Conservation (phyloP, 2,888 invertebrate genomes). For the Lacanobia wlatinum region DNA sequence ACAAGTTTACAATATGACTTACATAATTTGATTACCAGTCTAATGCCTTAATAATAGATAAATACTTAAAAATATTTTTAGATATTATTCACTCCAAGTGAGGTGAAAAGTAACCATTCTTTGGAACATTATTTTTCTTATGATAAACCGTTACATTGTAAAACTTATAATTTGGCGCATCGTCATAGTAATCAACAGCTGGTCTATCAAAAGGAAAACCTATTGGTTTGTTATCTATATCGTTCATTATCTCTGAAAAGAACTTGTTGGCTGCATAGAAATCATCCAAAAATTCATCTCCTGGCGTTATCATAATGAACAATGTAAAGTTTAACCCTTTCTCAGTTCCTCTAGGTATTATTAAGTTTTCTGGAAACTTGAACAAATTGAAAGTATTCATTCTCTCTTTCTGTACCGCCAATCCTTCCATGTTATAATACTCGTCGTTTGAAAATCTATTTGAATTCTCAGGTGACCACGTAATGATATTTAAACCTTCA, state of each 20-base stretch:
- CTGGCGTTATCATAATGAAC: slow-evolving; percentile 81
- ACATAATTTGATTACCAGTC: not conserved
- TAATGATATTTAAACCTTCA: slow-evolving; percentile 77
- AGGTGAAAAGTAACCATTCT: slow-evolving; percentile 76
- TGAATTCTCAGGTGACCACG: slow-evolving; percentile 79
- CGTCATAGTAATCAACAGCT: slow-evolving; percentile 68
- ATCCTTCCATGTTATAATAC: slow-evolving; percentile 73
- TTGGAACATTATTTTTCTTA: slow-evolving; percentile 68
- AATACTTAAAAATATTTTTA: not conserved
- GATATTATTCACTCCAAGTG: slow-evolving; percentile 74
- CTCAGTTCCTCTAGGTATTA: slow-evolving; percentile 81
- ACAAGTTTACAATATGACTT: not conserved
- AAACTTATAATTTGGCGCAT: slow-evolving; percentile 81
- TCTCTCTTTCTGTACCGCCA: slow-evolving; percentile 51
- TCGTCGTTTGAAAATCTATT: slow-evolving; percentile 76
- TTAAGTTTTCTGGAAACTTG: slow-evolving; percentile 82
- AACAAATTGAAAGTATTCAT: slow-evolving; percentile 77
- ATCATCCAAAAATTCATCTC: slow-evolving; percentile 66
- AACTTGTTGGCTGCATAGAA: slow-evolving; percentile 64
- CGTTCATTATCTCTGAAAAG: slow-evolving; percentile 70
- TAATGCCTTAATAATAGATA: not conserved
- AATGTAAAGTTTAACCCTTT: slow-evolving; percentile 82
- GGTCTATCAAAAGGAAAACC: slow-evolving; percentile 87
- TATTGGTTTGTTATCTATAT: slow-evolving; percentile 79
- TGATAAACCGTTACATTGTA: slow-evolving; percentile 82